Base-by-base conservation (phyloP, 2,113 vertebrate genomes). In the Tetrao urogallus region DNA sequence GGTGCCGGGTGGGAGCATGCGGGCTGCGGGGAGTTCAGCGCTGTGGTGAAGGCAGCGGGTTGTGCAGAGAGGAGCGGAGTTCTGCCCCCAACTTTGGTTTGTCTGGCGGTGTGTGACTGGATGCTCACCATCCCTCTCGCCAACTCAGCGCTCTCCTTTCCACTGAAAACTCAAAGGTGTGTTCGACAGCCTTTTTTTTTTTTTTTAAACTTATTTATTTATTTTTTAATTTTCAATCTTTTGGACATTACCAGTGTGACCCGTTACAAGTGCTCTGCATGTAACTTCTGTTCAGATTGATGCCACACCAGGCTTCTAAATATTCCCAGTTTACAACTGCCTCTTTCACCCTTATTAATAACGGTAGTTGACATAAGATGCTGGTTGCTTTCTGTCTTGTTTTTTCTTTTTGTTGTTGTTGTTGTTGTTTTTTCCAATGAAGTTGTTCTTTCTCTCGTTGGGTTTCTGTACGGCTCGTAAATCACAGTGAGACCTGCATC, bases 401-500 rank as follows among this genome's bases (percentile, higher is more conserved):
- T 54, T 54, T 14, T 52, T 54, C 20, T 60, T 57, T 19, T 58
- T 56, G 6, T 42, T 42, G 42, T 42, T 52, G 3, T 36, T 40
- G 12, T 40, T 40, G 38, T 17, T 20, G 15, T 61, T 60, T 83
- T 45, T 76, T 64, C 86, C 80, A 69, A 72, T 70, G 15, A 61
- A 73, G 47, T 89, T 87, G 58, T 73, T 77, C 50, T 90, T 79
- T 57, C 75, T 4, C 34, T 88, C 11, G 8, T 81, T 90, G 58
- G 36, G 27, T 63, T 89, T 84, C n/a, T 22, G 18, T 78, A 11
- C 64, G 67, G 75, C 83, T 90, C 58, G 4, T 93, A 92, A 93
- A 90, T 91, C 88, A 69, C 82, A 66, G 47, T 28, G n/a, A 67
- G 80, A 91, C 66, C 84, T 87, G 71, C 9, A 4, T 85, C 91